Evolutionary conservation across 2,888 invertebrate species (phyloP).

Genomic region (Diarsia mendica): DNA sequence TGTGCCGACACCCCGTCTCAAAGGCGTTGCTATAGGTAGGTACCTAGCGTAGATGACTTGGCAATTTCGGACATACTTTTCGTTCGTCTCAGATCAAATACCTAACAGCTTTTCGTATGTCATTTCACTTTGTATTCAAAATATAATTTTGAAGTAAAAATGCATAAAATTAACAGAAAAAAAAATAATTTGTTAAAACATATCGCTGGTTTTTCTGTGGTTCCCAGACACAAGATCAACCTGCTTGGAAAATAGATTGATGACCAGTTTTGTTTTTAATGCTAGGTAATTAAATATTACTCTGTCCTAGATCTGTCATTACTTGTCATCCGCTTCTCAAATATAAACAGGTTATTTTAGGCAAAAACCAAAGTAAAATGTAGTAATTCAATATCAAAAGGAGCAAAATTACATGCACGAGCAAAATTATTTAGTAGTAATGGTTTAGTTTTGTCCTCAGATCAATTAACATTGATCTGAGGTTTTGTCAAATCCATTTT

Average conservation of each 20-base stretch:
- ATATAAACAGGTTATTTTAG: background rate
- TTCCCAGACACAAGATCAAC: background rate
- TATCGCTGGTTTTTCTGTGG: background rate
- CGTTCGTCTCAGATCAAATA: too few relatives aligned
- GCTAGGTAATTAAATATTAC: background rate
- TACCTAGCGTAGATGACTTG: too few relatives aligned
- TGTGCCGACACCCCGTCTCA: too few relatives aligned
- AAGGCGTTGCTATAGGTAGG: too few relatives aligned
- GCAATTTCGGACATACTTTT: too few relatives aligned
- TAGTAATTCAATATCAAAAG: background rate
- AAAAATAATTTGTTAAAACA: background rate
- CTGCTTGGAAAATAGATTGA: background rate
- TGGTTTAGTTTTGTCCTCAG: conserved; percentile 33
- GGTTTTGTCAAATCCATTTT: background rate
- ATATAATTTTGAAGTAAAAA: too few relatives aligned
- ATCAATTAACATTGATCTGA: too few relatives aligned
- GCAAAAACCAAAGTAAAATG: conserved; percentile 4
- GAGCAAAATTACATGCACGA: background rate
- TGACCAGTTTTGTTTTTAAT: background rate
- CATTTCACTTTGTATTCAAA: too few relatives aligned
- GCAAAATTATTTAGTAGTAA: conserved; percentile 1
- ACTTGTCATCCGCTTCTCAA: conserved; percentile 19
- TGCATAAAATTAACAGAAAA: background rate
- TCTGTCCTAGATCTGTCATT: conserved; percentile 22
- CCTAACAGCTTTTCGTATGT: too few relatives aligned